Evolutionary conservation across 2,797 vertebrate species (phyloP), one percentile per base, ranked within the genome.

Genomic region (Myotis daubentonii): DNA sequence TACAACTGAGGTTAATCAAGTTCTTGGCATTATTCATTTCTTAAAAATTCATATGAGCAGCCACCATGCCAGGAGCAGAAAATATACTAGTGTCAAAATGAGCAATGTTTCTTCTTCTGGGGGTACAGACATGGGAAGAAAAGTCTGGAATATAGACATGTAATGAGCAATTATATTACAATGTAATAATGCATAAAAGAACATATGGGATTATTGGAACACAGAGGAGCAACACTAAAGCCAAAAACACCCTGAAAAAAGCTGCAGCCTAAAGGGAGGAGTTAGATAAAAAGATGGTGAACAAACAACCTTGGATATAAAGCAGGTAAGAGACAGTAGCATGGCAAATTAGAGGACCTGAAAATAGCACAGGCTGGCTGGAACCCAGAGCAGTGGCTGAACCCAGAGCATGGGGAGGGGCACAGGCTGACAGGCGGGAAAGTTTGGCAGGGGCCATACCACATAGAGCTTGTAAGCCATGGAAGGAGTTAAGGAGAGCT

Each of bases 381-480:
- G 76, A 78, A 51, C 94, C 91, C 79, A 92, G 80, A 28, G 71
- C 0, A 15, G 57, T 30, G 57, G 57, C 60, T 62, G 76, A 81
- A 44, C 94, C 89, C 75, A 92, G 76, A 28, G 71, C 0, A 12
- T 0, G 33, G 55, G 72, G 78, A 62, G n/a, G 83, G 84, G 49
- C 12, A 25, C 8, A n/a, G 75, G 70, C 87, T 53, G 30, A 36
- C 74, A 95, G 87, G 84, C 10, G n/a, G 92, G 74, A 53, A 75
- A 79, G 81, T 82, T n/a, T 82, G 74, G 93, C 94, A 91, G 93
- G 62, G 55, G 82, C 84, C 89, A 89, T 96, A 94, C 68, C 85
- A 95, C 89, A 88, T 12, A 55, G 90, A 87, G 74, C 90, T 97
- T 88, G 81, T 93, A 92, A 97, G 96, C 81, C 82, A 60, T 1